These are phyloP conservation scores for Pachyuromys duprasi DNA, from an alignment of 2,797 vertebrate species.

Conservation along the genomic window DNA sequence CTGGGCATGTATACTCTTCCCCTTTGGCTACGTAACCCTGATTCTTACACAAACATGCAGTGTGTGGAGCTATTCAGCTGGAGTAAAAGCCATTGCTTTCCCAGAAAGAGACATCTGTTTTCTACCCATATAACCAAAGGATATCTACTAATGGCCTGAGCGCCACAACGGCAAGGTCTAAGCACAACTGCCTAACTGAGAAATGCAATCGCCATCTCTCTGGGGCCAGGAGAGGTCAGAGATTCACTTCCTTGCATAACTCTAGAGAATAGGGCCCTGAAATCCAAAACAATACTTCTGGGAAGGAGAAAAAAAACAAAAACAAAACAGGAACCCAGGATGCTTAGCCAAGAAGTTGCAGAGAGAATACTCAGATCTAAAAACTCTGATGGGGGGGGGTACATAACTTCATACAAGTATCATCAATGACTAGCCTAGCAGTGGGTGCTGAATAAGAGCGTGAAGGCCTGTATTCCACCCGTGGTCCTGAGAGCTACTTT, in stretches of 20 bases:
- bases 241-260: constrained; percentile 54
- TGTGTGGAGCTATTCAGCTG: background rate
- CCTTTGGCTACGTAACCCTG: background rate
- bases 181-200: background rate
- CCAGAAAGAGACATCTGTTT: constrained; percentile 25
- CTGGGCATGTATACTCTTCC: background rate
- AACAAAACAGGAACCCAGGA: background rate
- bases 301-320: background rate
- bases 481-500: background rate
- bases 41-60: background rate
- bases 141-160: background rate
- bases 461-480: background rate
- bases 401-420: background rate
- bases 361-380: background rate
- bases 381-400: background rate
- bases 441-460: background rate
- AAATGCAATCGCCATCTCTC: constrained; percentile 20
- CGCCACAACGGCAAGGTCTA: background rate
- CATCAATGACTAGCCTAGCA: background rate
- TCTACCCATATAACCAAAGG: background rate
- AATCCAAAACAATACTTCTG: constrained; percentile 39
- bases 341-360: constrained; percentile 1
- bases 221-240: constrained; percentile 45
- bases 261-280: constrained; percentile 10
- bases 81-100: background rate